Conservation (phyloP, 2,888 invertebrate genomes). For the Argyra leucocephala region DNA sequence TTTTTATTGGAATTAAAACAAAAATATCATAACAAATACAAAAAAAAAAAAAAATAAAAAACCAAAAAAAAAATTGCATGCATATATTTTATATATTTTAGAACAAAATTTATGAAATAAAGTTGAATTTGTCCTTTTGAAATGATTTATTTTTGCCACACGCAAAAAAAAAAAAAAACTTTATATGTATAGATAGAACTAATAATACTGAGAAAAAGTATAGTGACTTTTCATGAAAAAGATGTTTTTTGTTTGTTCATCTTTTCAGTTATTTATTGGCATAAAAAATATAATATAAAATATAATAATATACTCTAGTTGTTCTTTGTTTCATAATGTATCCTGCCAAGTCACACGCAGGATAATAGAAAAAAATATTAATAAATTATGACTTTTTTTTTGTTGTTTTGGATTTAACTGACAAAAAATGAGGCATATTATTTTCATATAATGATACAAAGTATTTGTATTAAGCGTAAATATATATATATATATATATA, state of each 20-base stretch:
- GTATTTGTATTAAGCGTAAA: neutral
- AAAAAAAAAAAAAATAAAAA: no score
- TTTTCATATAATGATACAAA: neutral
- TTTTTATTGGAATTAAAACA: no score
- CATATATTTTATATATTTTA: no score
- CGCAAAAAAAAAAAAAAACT: neutral
- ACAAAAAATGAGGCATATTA: neutral
- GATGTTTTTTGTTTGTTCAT: neutral
- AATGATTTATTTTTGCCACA: neutral
- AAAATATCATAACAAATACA: no score
- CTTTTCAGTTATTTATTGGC: neutral
- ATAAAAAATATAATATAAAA: neutral
- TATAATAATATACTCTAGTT: neutral
- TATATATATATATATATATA: no score
- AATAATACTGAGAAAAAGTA: neutral
- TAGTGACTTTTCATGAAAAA: neutral
- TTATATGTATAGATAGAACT: no score
- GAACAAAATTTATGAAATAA: no score
- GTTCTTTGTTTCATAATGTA: neutral
- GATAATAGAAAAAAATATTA: neutral
- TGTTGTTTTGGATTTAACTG: neutral
- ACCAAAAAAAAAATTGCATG: no score
- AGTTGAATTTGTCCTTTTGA: neutral
- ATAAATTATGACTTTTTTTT: neutral
- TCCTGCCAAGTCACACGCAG: conserved; percentile 4